These are phyloP conservation scores for Prionailurus viverrinus DNA, from an alignment of 2,113 vertebrate species.

Conservation along the genomic window DNA sequence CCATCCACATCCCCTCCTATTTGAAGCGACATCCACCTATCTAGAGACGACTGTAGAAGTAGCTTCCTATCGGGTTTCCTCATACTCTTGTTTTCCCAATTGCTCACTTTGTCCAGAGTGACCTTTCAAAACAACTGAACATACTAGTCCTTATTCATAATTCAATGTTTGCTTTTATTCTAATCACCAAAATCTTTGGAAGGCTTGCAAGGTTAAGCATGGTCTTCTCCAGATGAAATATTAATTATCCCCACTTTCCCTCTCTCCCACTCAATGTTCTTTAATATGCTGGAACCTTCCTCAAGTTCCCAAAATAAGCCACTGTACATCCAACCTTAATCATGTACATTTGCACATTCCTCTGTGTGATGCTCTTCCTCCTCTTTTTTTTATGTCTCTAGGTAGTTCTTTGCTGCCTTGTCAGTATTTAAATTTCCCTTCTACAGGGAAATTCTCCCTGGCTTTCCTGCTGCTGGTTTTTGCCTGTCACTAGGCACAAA, in stretches of 20 bases:
- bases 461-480: neutral
- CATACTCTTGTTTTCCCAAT: neutral
- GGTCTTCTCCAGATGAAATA: neutral
- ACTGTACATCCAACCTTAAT: neutral
- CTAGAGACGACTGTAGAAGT: neutral
- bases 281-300: neutral
- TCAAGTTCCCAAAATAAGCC: neutral
- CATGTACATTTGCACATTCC: neutral
- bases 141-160: neutral
- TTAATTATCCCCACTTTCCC: neutral
- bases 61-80: neutral
- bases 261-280: neutral
- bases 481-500: neutral
- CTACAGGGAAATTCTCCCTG: neutral
- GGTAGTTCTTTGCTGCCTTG: neutral
- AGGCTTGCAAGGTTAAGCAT: neutral
- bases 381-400: neutral
- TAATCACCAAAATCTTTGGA: neutral
- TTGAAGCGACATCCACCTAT: neutral
- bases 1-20: fast-evolving
- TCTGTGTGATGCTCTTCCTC: neutral
- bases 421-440: neutral
- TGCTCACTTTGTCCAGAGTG: neutral
- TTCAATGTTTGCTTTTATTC: neutral
- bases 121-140: neutral